Evolutionary conservation across 2,113 vertebrate species (phyloP), one percentile per base, ranked within the genome.

Genomic region (Ancistrus triradiatus): DNA sequence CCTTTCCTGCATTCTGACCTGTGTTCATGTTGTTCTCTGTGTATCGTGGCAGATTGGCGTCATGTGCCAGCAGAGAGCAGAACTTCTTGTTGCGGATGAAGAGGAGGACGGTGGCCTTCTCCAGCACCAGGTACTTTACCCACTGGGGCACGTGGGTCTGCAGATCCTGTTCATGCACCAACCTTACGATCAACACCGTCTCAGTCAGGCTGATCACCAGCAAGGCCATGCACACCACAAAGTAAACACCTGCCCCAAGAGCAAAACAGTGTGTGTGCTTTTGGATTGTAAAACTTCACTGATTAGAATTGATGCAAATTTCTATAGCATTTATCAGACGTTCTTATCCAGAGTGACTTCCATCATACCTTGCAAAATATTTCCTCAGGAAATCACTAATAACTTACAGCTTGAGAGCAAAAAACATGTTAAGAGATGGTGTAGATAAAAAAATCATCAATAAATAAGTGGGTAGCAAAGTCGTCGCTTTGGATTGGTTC

Each of bases 181-280:
- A 77, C 19, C 91, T 80, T 49, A 99, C 95, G 0, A 98, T 97
- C 74, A 99, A 73, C 73, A 97, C 94, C 1, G 94, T 98, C 78
- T 99, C 95, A 0, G 87, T 92, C 66, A 99, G 81, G 80, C 96
- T 99, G 80, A 98, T 89, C 63, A 99, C 95, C 10, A 99, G 85
- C 58, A 99, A 82, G 0, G 95, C 96, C 96, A 99, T 99, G 82
- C 96, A 99, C 18, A 99, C 96, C 51, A 98, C 90, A 0, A 99
- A 99, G 76, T 98, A 98, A 72, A 92, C 83, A 7, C 95, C 95
- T 98, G 78, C 0, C 44, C 31, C 13, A 44, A 57, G 43, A 50
- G 62, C 14, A n/a, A n/a, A n/a, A n/a, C n/a, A n/a, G n/a, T n/a
- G n/a, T n/a, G n/a, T n/a, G n/a, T n/a, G n/a, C n/a, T n/a, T n/a